A percentile compares a stretch with the other conserved stretches of the same genome.
phyloP scores from a whole-genome alignment of 2,113 vertebrate genomes.

The Chaetodon auriga region DNA sequence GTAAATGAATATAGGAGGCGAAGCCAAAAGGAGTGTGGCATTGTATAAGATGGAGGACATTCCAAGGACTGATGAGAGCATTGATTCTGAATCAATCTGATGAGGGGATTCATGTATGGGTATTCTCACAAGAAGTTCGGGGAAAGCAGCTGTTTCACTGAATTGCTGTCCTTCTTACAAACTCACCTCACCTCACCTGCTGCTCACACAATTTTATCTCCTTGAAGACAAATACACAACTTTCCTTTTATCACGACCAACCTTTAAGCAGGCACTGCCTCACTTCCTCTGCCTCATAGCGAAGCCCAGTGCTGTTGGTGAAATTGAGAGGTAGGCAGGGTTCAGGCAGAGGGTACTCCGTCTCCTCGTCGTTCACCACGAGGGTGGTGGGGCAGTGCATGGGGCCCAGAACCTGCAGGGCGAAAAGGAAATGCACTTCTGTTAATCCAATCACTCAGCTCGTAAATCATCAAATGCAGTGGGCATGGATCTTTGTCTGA shows the following conservation, averaged over 20 bases:
- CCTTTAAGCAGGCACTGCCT: conserved; percentile 84
- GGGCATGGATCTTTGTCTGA: conserved; percentile 10
- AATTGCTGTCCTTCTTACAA: conserved; percentile 18
- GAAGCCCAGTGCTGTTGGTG: conserved; percentile 73
- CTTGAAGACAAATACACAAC: conserved; percentile 38
- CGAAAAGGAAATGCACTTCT: not conserved
- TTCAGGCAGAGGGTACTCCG: conserved; percentile 75
- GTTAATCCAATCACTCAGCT: conserved; percentile 10
- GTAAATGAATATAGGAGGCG: conserved; percentile 42
- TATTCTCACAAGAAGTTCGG: not conserved
- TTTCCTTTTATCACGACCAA: conserved; percentile 56
- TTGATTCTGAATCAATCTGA: conserved; percentile 15
- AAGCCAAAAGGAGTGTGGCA: not conserved
- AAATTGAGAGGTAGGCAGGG: conserved; percentile 77
- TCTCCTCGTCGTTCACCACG: conserved; percentile 70
- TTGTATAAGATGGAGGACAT: conserved; percentile 21
- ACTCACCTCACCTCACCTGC: conserved; percentile 8
- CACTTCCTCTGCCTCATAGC: conserved; percentile 85
- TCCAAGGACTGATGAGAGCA: conserved; percentile 36
- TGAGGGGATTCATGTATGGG: not conserved
- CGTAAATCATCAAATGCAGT: not conserved
- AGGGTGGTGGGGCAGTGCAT: conserved; percentile 82
- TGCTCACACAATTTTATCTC: conserved; percentile 12
- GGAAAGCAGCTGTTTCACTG: conserved; percentile 9
- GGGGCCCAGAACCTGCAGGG: conserved; percentile 70